Evolutionary conservation across 2,113 vertebrate species (phyloP).

Genomic region (Poeciliopsis turrubarensis): DNA sequence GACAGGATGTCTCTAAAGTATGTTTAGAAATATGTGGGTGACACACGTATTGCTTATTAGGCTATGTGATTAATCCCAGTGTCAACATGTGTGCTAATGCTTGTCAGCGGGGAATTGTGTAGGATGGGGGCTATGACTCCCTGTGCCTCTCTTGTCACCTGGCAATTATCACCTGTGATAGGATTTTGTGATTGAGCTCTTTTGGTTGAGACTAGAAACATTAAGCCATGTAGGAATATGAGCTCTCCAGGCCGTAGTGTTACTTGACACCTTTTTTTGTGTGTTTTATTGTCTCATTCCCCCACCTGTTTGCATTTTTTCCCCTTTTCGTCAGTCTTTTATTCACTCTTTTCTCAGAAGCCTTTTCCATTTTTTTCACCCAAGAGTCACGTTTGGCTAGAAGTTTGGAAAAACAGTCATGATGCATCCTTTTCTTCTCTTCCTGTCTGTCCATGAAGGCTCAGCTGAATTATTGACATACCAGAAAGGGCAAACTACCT

Average conservation of each 20-base stretch:
- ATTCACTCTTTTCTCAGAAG: slow-evolving; percentile 13
- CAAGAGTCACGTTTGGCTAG: slow-evolving; percentile 21
- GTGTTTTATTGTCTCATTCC: neutral
- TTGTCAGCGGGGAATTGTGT: slow-evolving; percentile 53
- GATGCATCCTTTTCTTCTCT: slow-evolving; percentile 40
- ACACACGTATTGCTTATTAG: slow-evolving; percentile 58
- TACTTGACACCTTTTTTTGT: no score
- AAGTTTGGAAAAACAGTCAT: slow-evolving; percentile 45
- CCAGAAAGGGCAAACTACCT: slow-evolving; percentile 80
- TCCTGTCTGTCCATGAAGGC: slow-evolving; percentile 38
- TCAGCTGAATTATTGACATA: slow-evolving; percentile 76
- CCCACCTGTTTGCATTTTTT: neutral
- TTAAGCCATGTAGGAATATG: neutral
- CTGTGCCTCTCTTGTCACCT: slow-evolving; percentile 46
- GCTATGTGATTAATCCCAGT: slow-evolving; percentile 52
- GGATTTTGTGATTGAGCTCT: slow-evolving; percentile 41
- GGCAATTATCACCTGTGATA: slow-evolving; percentile 60
- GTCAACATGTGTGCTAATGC: slow-evolving; percentile 55
- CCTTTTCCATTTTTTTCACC: slow-evolving; percentile 16
- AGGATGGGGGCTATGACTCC: slow-evolving; percentile 35
- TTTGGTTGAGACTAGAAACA: slow-evolving; percentile 13
- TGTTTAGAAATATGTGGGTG: slow-evolving; percentile 69
- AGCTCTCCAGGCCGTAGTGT: neutral
- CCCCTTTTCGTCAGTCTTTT: neutral
- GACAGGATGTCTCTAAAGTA: slow-evolving; percentile 42